Percentiles rank a stretch among this genome's conserved stretches.
Conservation (phyloP, 1,140 invertebrate species). For the Eueides isabella region DNA sequence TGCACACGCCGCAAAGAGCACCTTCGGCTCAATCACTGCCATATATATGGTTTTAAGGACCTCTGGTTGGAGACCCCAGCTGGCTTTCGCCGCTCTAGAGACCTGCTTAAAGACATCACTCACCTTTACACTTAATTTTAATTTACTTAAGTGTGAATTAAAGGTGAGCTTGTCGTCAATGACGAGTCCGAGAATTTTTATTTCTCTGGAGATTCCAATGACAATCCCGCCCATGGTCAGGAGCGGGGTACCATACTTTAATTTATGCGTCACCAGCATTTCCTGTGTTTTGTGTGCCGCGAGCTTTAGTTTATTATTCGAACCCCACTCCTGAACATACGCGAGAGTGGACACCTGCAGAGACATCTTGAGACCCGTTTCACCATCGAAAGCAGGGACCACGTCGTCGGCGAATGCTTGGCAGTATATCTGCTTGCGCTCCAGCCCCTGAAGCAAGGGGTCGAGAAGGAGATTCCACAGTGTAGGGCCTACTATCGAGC, state of each 20-base stretch:
- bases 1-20: no score
- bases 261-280: constrained; percentile 18
- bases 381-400: neutral
- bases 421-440: neutral
- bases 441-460: neutral
- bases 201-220: constrained; percentile 14
- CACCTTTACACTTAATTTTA: no score
- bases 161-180: no score
- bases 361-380: neutral
- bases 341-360: neutral
- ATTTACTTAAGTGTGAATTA: no score
- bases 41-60: no score
- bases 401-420: constrained; percentile 24
- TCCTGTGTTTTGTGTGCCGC: constrained; percentile 17
- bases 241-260: constrained; percentile 35
- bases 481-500: constrained; percentile 11
- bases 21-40: no score
- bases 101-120: no score
- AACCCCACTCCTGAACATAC: no score
- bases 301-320: no score
- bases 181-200: no score
- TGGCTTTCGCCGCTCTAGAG: no score
- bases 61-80: no score
- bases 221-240: constrained; percentile 13
- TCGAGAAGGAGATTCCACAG: constrained; percentile 18